Conservation (phyloP, 2,797 vertebrate genomes). For the Pelochelys cantorii region DNA sequence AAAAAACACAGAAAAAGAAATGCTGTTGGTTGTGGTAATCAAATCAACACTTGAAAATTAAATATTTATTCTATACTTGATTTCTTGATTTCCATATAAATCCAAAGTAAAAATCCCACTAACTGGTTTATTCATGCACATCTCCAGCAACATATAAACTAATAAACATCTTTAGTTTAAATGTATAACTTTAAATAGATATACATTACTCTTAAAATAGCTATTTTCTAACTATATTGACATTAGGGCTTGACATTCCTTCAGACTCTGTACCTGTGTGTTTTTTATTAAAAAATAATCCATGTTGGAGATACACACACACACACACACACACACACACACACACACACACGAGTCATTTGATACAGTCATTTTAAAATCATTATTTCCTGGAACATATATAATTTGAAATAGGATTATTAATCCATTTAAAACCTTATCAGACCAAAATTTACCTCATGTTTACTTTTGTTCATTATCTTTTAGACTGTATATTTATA, state of each 20-base stretch:
- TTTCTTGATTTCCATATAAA: constrained; percentile 51
- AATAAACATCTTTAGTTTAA: not conserved
- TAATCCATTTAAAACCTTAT: constrained; percentile 29
- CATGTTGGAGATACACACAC: not conserved
- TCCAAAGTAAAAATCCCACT: constrained; percentile 32
- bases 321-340: not conserved
- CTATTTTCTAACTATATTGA: constrained; percentile 1
- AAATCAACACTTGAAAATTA: constrained; percentile 43
- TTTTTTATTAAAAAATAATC: not conserved
- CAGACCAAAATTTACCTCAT: constrained; percentile 34
- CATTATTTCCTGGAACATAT: not conserved
- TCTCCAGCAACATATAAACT: constrained; percentile 19
- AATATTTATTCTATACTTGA: constrained; percentile 16
- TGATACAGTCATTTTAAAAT: not conserved
- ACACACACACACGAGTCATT: not conserved
- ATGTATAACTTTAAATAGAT: not conserved
- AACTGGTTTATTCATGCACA: constrained; percentile 19
- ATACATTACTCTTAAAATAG: constrained; percentile 2
- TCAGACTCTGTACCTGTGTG: not conserved
- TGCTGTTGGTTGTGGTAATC: constrained; percentile 41
- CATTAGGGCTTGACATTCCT: not conserved
- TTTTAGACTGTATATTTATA: not conserved
- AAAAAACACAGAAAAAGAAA: constrained; percentile 64
- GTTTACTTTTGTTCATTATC: constrained; percentile 34
- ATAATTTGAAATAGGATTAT: constrained; percentile 12